Percentiles rank a stretch among this genome's conserved stretches.
phyloP scores from a whole-genome alignment of 2,797 vertebrate species.

The Sebastes miniatus region DNA sequence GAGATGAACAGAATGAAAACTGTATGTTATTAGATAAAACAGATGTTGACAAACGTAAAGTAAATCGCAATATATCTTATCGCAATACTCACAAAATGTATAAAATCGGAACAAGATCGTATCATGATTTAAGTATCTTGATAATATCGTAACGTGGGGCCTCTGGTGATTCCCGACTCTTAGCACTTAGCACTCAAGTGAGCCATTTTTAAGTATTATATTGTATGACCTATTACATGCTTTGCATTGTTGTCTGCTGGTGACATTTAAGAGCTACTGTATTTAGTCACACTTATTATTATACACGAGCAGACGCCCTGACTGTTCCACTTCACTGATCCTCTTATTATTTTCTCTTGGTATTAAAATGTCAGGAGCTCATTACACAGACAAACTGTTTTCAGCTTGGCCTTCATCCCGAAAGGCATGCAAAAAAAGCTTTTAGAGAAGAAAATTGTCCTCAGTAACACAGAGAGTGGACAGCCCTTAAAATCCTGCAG shows the following conservation, averaged over 20 bases:
- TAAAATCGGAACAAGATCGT: no score
- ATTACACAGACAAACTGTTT: conserved; percentile 6
- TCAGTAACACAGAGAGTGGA: background rate
- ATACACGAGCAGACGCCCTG: background rate
- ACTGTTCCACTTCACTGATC: conserved; percentile 8
- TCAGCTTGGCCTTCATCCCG: conserved; percentile 1
- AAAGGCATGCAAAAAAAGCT: background rate
- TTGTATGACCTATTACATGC: background rate
- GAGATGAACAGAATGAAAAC: no score
- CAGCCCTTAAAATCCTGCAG: background rate
- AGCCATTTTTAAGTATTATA: background rate
- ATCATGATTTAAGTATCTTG: no score
- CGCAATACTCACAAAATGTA: no score
- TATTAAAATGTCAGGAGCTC: background rate
- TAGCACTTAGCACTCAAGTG: no score
- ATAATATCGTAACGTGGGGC: no score
- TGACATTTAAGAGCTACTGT: background rate
- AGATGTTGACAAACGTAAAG: no score
- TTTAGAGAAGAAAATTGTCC: background rate
- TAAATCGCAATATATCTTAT: no score
- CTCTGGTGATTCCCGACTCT: no score
- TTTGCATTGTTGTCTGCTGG: background rate
- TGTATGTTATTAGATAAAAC: no score
- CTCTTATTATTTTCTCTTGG: background rate
- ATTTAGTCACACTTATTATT: background rate